Evolutionary conservation across 1,140 invertebrate species (phyloP).

Genomic region (Drosophila kikkawai): DNA sequence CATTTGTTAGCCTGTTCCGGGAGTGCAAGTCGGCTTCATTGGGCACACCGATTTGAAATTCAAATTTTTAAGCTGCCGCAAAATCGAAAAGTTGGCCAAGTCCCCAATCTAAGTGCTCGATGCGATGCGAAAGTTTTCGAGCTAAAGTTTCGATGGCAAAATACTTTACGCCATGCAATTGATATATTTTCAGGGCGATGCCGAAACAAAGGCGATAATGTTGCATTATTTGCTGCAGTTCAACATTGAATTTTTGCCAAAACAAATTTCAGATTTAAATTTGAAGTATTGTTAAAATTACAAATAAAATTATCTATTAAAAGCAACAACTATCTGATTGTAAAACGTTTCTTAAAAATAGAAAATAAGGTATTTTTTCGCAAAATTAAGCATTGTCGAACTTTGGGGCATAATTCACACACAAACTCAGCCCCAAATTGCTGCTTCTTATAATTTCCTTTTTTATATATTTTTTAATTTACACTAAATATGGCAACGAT

Average conservation of each 20-base stretch:
- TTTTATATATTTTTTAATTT: slow-evolving; percentile 63
- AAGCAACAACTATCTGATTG: not conserved
- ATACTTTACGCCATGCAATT: slow-evolving; percentile 44
- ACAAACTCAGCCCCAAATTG: slow-evolving; percentile 54
- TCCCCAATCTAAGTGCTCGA: slow-evolving; percentile 44
- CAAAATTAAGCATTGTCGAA: slow-evolving; percentile 60
- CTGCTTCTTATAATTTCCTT: slow-evolving; percentile 7
- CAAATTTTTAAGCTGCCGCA: slow-evolving; percentile 43
- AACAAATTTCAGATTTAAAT: not conserved
- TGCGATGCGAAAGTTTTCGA: slow-evolving; percentile 30
- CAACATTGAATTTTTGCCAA: not conserved
- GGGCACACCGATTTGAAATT: slow-evolving; percentile 48
- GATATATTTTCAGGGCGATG: slow-evolving; percentile 33
- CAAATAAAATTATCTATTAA: not conserved
- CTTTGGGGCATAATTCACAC: slow-evolving; percentile 62
- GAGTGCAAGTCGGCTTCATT: slow-evolving; percentile 43
- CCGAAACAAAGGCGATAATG: not conserved
- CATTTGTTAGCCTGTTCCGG: slow-evolving; percentile 48
- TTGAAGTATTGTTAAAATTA: not conserved
- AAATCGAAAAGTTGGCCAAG: slow-evolving; percentile 44
- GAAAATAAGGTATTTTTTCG: slow-evolving; percentile 39
- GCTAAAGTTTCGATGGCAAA: slow-evolving; percentile 38
- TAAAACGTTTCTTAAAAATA: not conserved
- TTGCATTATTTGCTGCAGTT: slow-evolving; percentile 3
- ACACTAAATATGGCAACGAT: slow-evolving; percentile 68